phyloP scores from a whole-genome alignment of 2,113 vertebrate genomes.

The Anoura caudifer region DNA sequence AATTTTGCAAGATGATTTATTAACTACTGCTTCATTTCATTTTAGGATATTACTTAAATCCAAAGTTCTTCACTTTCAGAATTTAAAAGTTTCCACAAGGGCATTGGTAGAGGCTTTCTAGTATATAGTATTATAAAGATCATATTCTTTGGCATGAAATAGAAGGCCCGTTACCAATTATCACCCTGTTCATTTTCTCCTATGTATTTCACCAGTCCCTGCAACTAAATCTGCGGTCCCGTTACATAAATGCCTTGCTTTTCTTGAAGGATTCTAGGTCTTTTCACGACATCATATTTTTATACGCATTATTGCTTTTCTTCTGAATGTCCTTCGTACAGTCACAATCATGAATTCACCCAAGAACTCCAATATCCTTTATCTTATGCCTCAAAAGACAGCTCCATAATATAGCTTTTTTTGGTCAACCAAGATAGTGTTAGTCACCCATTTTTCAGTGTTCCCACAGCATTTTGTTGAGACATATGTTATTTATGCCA shows the following conservation, averaged over 20 bases:
- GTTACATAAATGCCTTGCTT: neutral
- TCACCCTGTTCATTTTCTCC: neutral
- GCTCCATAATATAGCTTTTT: too few relatives aligned
- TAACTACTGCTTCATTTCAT: neutral
- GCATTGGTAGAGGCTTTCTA: neutral
- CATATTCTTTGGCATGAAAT: neutral
- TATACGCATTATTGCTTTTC: neutral
- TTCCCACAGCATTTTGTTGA: too few relatives aligned
- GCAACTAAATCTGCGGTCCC: neutral
- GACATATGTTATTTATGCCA: too few relatives aligned
- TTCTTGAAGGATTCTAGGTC: neutral
- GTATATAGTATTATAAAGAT: neutral
- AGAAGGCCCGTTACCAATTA: neutral
- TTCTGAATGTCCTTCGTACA: neutral
- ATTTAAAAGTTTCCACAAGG: conserved; percentile 9
- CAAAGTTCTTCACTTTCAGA: neutral
- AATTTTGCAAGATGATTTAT: conserved; percentile 29
- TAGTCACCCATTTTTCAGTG: too few relatives aligned
- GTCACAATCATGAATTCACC: too few relatives aligned
- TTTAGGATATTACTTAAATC: conserved; percentile 10
- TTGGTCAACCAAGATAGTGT: too few relatives aligned
- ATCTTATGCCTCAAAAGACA: too few relatives aligned
- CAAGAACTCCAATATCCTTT: too few relatives aligned
- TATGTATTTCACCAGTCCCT: neutral
- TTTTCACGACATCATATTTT: neutral